Evolutionary conservation across 2,888 invertebrate species (phyloP), one percentile per base, ranked within the genome.

Genomic region (Ectobius pallidus): DNA sequence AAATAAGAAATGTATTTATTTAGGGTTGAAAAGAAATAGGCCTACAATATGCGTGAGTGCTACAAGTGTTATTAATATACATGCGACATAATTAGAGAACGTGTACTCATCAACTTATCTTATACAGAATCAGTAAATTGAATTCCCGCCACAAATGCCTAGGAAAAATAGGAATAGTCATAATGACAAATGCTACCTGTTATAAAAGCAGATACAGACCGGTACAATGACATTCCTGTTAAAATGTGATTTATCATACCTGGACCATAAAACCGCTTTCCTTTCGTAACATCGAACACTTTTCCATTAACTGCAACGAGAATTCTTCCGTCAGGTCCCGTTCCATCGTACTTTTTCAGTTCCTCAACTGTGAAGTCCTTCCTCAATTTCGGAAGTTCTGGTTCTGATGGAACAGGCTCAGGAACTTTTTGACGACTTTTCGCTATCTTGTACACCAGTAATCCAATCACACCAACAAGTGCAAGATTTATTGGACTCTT

Each of bases 281-380:
- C 96, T 81, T 89, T 90, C 52, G 97, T 97, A 77, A 92, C 96
- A 85, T 99, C 98, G 85, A 95, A 99, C 69, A 99, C 93, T 85
- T 91, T 95, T 30, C 97, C 96, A 83, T 97, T 97, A 69, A 98
- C 94, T 9, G 95, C 97, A 55, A 99, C 90, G 77, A 97, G 86
- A 75, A 98, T 92, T 77, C 97, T 86, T 30, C 95, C 96, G 80
- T 97, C 96, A 34, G 90, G 86, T 80, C 92, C 93, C 71, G 85
- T 92, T 4, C 98, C 98, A 82, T 97, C 94, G 82, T 90, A 97
- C 78, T 91, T 88, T 77, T 90, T 90, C 77, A 99, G 85, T 83
- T 99, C 96, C 78, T 93, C 89, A 52, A 95, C 86, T 2, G 94
- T 95, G 86, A 98, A 95, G 82, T 99, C 98, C 77, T 86, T 86